Base-by-base conservation (phyloP, 2,113 vertebrate genomes). In the Zosterops pallidus region DNA sequence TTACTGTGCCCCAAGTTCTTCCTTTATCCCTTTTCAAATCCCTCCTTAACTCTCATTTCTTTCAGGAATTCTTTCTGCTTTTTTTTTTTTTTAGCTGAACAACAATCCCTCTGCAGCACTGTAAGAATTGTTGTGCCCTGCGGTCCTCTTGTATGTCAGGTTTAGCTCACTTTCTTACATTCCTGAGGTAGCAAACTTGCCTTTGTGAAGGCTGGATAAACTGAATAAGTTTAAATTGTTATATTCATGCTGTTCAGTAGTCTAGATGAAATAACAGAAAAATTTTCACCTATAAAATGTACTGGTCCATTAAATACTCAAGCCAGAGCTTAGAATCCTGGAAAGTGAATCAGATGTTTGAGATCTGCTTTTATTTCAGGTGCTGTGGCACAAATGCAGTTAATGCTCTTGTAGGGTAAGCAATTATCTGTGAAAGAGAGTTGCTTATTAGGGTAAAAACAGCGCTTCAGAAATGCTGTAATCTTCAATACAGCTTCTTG, bases 1-100 rank as follows among this genome's bases (percentile, higher is more conserved):
- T 94, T 89, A 60, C 31, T 78, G 14, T 90, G 83, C 86, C 42
- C 42, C 46, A 68, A 57, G 49, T 60, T 82, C 53, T 49, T 64
- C 53, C 44, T 77, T 89, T 63, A 92, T 81, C 39, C 63, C 49
- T 90, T 93, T 74, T 85, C 68, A 93, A 42, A 92, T 89, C n/a
- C 57, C 18, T 88, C 49, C 44, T 71, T 75, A 86, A 64, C 72
- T 71, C 46, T 64, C 5, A 15, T 52, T 96, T 63, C 52, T 86
- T 84, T 63, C 56, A 78, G 76, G 76, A 90, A 81, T 90, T 86
- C 41, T 86, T 90, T 22, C 22, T 84, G 60, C 63, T 68, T 87
- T 71, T 68, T 56, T 35, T 78, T 42, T 78, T 42, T 44, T 42
- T n/a, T 62, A 14, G 13, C 49, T 75, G 52, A 90, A 56, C 41